These are phyloP conservation scores for Mythimna impura DNA, from an alignment of 2,888 invertebrate genomes.

Conservation along the genomic window DNA sequence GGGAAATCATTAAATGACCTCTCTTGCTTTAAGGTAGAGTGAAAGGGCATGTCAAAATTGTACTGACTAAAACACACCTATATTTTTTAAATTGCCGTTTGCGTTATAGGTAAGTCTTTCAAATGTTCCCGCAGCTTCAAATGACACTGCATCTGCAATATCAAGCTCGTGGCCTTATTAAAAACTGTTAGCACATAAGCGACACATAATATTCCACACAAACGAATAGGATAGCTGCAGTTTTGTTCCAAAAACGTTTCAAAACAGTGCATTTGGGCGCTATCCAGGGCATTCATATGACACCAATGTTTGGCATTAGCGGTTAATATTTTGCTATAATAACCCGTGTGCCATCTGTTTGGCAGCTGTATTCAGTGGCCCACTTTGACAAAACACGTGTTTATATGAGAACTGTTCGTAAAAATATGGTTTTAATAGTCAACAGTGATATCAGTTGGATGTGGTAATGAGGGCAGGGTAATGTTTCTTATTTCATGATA, in stretches of 20 bases:
- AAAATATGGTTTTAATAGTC: slow-evolving; percentile 60
- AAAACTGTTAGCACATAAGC: slow-evolving; percentile 36
- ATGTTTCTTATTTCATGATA: slow-evolving; percentile 43
- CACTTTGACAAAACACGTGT: slow-evolving; percentile 77
- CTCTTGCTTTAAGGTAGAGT: no score
- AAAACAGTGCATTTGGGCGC: slow-evolving; percentile 61
- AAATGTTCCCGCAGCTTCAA: neutral
- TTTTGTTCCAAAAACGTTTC: slow-evolving; percentile 54
- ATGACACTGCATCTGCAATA: slow-evolving; percentile 7
- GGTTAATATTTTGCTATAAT: slow-evolving; percentile 74
- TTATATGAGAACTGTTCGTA: slow-evolving; percentile 53
- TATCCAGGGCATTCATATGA: slow-evolving; percentile 62
- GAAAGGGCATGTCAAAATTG: no score
- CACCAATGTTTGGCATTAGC: slow-evolving; percentile 65
- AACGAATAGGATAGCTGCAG: slow-evolving; percentile 41
- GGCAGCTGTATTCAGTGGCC: slow-evolving; percentile 77
- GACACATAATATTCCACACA: slow-evolving; percentile 21
- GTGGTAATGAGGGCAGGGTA: slow-evolving; percentile 52
- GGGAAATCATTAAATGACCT: no score
- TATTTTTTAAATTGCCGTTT: no score
- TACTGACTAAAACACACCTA: no score
- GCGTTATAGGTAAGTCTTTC: no score
- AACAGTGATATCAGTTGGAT: slow-evolving; percentile 46
- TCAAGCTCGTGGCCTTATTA: slow-evolving; percentile 40
- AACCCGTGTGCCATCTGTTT: slow-evolving; percentile 74